Evolutionary conservation across 2,797 vertebrate genomes (phyloP).

Genomic region (Neomorphus geoffroyi): DNA sequence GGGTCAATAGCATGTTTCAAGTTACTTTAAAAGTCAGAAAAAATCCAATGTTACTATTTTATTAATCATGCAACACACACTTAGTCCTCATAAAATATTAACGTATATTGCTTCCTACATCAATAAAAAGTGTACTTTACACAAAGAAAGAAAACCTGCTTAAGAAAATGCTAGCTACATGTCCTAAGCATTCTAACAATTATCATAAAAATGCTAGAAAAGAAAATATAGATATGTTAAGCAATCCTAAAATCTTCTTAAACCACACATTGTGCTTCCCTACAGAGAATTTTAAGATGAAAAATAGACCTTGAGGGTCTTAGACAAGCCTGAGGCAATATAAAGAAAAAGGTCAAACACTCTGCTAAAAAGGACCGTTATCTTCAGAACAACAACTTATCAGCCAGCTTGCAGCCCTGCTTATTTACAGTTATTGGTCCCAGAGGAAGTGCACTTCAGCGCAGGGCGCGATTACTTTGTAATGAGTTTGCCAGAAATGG

Average conservation of each 20-base stretch:
- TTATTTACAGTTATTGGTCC: slow-evolving; percentile 96
- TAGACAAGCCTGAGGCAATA: slow-evolving; percentile 86
- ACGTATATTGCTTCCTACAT: slow-evolving; percentile 59
- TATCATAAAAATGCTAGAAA: slow-evolving; percentile 63
- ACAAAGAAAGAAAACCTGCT: slow-evolving; percentile 65
- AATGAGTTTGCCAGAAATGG: slow-evolving; percentile 87
- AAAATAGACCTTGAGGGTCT: slow-evolving; percentile 86
- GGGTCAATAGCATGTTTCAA: slow-evolving; percentile 58
- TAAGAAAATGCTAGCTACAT: slow-evolving; percentile 59
- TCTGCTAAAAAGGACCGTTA: slow-evolving; percentile 87
- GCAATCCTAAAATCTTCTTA: slow-evolving; percentile 75
- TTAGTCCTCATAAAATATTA: slow-evolving; percentile 77
- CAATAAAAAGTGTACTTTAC: slow-evolving; percentile 68
- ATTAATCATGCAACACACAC: slow-evolving; percentile 62
- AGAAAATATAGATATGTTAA: slow-evolving; percentile 69
- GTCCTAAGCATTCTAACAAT: slow-evolving; percentile 63
- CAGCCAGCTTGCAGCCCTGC: slow-evolving; percentile 85
- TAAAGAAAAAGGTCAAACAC: slow-evolving; percentile 92
- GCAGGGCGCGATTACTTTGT: slow-evolving; percentile 86
- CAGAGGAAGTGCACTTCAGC: slow-evolving; percentile 86
- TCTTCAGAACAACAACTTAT: slow-evolving; percentile 91
- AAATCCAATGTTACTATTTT: slow-evolving; percentile 36
- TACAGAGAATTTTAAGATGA: slow-evolving; percentile 86
- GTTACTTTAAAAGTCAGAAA: slow-evolving; percentile 63
- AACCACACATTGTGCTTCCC: slow-evolving; percentile 74